Percentiles rank a stretch among this genome's conserved stretches.
Conservation (phyloP, 1,140 invertebrate genomes). For the Elysia chlorotica region DNA sequence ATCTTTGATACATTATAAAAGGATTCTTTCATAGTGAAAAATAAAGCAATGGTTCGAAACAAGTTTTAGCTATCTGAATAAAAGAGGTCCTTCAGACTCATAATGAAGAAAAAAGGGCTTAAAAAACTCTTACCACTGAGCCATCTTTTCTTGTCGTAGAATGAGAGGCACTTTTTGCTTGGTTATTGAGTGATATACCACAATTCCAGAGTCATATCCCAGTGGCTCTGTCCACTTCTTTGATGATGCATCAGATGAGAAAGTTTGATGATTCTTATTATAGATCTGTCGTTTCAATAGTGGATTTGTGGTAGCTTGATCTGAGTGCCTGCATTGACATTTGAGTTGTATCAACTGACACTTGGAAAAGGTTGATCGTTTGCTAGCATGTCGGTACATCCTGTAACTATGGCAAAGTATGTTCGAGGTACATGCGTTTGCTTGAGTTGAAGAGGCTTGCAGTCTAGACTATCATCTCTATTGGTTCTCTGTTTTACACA, state of each 20-base stretch:
- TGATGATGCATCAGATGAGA: neutral
- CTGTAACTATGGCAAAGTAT: no score
- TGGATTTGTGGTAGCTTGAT: neutral
- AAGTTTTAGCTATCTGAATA: neutral
- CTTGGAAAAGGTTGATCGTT: no score
- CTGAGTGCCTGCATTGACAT: neutral
- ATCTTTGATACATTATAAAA: neutral
- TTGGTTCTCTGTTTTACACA: no score
- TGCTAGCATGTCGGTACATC: no score
- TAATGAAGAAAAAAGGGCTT: neutral
- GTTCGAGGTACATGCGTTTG: no score
- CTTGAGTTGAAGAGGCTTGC: no score
- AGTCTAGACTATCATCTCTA: no score
- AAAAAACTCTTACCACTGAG: slow-evolving; percentile 37
- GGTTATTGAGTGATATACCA: slow-evolving; percentile 49
- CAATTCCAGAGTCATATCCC: slow-evolving; percentile 50
- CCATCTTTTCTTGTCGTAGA: slow-evolving; percentile 36
- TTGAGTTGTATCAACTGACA: no score
- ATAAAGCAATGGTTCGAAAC: slow-evolving; percentile 1
- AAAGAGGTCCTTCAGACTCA: neutral
- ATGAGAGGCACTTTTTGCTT: slow-evolving; percentile 51
- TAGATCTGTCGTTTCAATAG: slow-evolving; percentile 1
- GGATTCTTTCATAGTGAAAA: neutral
- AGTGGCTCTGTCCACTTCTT: slow-evolving; percentile 41
- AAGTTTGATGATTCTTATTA: neutral